Conservation (phyloP, 1,140 invertebrate species). For the Venustaconcha ellipsiformis region DNA sequence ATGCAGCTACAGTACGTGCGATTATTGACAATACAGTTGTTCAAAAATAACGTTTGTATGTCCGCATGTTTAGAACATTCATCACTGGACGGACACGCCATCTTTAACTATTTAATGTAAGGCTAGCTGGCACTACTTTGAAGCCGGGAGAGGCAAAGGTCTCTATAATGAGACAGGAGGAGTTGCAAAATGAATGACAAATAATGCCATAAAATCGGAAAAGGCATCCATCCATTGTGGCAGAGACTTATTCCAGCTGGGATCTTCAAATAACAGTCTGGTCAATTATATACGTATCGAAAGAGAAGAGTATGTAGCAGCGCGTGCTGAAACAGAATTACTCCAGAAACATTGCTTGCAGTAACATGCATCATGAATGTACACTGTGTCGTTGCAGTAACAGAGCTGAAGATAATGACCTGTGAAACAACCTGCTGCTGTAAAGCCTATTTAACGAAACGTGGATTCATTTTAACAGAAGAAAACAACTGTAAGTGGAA, state of each 20-base stretch:
- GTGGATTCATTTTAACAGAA: no score
- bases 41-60: constrained; percentile 8
- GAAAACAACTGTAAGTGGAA: no score
- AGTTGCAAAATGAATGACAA: constrained; percentile 12
- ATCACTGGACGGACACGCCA: constrained; percentile 36
- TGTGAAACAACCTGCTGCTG: constrained; percentile 3
- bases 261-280: not conserved
- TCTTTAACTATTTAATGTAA: not conserved
- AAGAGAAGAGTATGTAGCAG: constrained; percentile 5
- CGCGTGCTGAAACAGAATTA: not conserved
- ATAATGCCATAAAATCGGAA: constrained; percentile 14
- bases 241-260: constrained; percentile 20
- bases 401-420: not conserved
- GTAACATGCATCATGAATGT: constrained; percentile 7
- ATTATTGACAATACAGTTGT: constrained; percentile 22
- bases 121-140: constrained; percentile 16
- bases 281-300: constrained; percentile 6
- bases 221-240: constrained; percentile 12
- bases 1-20: constrained; percentile 21
- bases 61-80: constrained; percentile 22
- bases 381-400: not conserved
- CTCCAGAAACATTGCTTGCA: not conserved
- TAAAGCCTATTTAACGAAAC: not conserved
- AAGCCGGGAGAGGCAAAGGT: constrained; percentile 18
- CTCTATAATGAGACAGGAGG: constrained; percentile 19